Evolutionary conservation across 1,140 invertebrate species (phyloP).

Genomic region (Drosophila hydei): DNA sequence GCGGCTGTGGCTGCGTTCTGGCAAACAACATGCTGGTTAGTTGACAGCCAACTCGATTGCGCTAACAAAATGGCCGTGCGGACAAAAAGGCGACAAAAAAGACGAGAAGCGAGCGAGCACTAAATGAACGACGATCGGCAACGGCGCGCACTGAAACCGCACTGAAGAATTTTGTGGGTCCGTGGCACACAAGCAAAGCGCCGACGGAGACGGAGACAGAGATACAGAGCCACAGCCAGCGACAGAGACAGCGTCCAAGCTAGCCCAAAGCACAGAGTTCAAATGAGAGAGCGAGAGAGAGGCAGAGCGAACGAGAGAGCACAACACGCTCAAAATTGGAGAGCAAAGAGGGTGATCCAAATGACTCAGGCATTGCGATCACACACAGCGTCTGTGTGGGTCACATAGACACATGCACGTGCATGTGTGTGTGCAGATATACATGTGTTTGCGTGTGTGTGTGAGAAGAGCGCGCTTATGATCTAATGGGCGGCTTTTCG

Average conservation of each 20-base stretch:
- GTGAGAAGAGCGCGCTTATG: slow-evolving; percentile 45
- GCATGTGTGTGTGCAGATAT: background rate
- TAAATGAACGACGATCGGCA: slow-evolving; percentile 63
- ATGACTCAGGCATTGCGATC: slow-evolving; percentile 65
- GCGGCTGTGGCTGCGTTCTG: slow-evolving; percentile 52
- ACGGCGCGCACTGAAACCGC: slow-evolving; percentile 62
- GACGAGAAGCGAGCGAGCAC: slow-evolving; percentile 54
- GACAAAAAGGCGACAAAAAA: slow-evolving; percentile 21
- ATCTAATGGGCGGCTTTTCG: slow-evolving; percentile 62
- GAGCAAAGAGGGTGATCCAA: slow-evolving; percentile 32
- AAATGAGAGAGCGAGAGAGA: slow-evolving; percentile 7
- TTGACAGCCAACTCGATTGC: slow-evolving; percentile 51
- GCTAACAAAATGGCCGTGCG: slow-evolving; percentile 55
- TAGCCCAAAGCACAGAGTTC: slow-evolving; percentile 27
- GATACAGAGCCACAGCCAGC: slow-evolving; percentile 23
- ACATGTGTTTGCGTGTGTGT: background rate
- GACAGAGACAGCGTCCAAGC: slow-evolving; percentile 6
- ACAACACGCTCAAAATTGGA: slow-evolving; percentile 3
- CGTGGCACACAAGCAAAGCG: slow-evolving; percentile 29
- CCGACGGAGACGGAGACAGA: slow-evolving; percentile 42
- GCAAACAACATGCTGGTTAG: slow-evolving; percentile 73
- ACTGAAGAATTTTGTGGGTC: slow-evolving; percentile 69
- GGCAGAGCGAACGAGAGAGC: slow-evolving; percentile 6
- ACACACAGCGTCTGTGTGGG: slow-evolving; percentile 4
- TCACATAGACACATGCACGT: slow-evolving; percentile 4